Evolutionary conservation across 1,140 invertebrate genomes (phyloP).

Genomic region (Papilio helenus): DNA sequence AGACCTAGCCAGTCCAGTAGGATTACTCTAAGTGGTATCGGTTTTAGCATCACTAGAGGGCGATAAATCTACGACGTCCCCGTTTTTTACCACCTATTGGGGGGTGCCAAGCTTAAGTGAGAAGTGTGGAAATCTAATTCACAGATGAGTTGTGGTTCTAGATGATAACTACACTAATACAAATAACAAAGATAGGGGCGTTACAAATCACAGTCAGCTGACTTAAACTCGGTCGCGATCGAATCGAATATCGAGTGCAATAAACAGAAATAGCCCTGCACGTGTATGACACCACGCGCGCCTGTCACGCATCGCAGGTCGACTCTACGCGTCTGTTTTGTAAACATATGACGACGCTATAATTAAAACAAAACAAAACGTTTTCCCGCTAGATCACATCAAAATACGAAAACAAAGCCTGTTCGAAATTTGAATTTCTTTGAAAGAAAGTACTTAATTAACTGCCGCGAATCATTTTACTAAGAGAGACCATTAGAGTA

Average conservation of each 20-base stretch:
- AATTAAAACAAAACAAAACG: background rate
- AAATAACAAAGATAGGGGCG: background rate
- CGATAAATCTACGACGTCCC: too few relatives aligned
- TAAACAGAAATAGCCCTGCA: conserved; percentile 5
- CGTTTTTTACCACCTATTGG: too few relatives aligned
- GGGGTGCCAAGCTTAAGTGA: too few relatives aligned
- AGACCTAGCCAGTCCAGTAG: too few relatives aligned
- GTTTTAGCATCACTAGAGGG: too few relatives aligned
- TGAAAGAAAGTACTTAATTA: background rate
- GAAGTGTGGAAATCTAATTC: too few relatives aligned
- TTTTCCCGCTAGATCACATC: background rate
- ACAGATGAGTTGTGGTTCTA: too few relatives aligned
- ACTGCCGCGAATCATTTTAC: background rate
- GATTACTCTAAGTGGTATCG: too few relatives aligned
- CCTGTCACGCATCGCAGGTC: conserved; percentile 4
- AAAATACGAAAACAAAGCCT: too few relatives aligned
- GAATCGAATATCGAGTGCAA: background rate
- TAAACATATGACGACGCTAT: background rate
- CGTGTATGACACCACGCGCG: conserved; percentile 22
- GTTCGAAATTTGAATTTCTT: too few relatives aligned
- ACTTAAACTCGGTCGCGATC: background rate
- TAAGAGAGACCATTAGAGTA: too few relatives aligned
- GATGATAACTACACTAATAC: background rate
- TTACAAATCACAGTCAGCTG: conserved; percentile 9
- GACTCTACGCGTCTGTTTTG: conserved; percentile 6